These are phyloP conservation scores for Tachysurus fulvidraco DNA, from an alignment of 2,113 vertebrate genomes.

Conservation along the genomic window DNA sequence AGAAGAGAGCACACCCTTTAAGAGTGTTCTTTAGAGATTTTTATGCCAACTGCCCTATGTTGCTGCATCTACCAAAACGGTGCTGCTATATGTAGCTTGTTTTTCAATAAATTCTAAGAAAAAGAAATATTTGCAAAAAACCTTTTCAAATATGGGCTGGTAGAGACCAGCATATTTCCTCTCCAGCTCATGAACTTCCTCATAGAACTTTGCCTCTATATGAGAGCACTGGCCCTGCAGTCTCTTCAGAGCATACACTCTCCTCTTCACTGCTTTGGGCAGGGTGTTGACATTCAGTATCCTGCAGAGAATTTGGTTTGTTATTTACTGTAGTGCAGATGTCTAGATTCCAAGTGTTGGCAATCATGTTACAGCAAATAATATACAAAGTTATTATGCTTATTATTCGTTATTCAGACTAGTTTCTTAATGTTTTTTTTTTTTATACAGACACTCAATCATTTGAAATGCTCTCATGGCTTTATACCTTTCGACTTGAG, in stretches of 20 bases:
- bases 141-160: slow-evolving; percentile 94
- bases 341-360: background rate
- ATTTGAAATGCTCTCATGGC: background rate
- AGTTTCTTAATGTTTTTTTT: background rate
- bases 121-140: slow-evolving; percentile 54
- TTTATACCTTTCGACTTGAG: slow-evolving; percentile 45
- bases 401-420: background rate
- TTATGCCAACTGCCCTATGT: background rate
- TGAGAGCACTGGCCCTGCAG: slow-evolving; percentile 93
- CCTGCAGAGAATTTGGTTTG: background rate
- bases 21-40: background rate
- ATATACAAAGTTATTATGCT: background rate
- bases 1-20: background rate
- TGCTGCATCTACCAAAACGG: background rate
- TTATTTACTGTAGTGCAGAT: background rate
- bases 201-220: slow-evolving; percentile 97
- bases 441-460: background rate
- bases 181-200: slow-evolving; percentile 95
- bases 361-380: background rate
- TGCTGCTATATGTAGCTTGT: background rate
- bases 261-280: slow-evolving; percentile 90
- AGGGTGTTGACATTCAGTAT: slow-evolving; percentile 75
- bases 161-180: slow-evolving; percentile 93
- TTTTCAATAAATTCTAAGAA: background rate
- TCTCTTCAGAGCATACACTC: slow-evolving; percentile 93